These are phyloP conservation scores for Cosmia pyralina DNA, from an alignment of 2,888 invertebrate genomes.

Conservation along the genomic window DNA sequence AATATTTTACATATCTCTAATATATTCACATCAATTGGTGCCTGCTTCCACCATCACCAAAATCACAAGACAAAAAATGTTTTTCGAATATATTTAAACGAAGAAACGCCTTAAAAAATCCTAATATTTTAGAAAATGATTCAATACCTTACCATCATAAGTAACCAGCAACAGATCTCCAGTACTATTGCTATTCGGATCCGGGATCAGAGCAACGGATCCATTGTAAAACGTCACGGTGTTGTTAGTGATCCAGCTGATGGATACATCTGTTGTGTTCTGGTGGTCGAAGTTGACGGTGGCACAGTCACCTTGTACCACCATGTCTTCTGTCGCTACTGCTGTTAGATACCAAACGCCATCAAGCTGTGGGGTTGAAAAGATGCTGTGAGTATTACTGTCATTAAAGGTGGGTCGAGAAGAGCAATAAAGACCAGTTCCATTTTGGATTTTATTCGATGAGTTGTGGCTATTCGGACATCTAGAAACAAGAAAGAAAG, in stretches of 20 bases:
- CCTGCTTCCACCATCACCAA: no score
- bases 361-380: slow-evolving; percentile 75
- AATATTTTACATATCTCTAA: background rate
- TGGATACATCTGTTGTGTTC: slow-evolving; percentile 83
- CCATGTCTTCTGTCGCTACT: slow-evolving; percentile 80
- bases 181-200: slow-evolving; percentile 76
- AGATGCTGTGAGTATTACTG: background rate
- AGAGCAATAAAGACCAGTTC: no score
- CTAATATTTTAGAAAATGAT: background rate
- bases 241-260: slow-evolving; percentile 84
- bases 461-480: no score
- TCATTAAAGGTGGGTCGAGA: background rate
- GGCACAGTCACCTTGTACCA: slow-evolving; percentile 82
- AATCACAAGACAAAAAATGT: background rate
- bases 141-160: slow-evolving; percentile 77
- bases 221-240: slow-evolving; percentile 83
- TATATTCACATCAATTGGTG: background rate
- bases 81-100: no score
- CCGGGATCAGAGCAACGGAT: slow-evolving; percentile 79
- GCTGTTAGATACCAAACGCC: slow-evolving; percentile 85
- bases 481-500: no score
- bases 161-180: slow-evolving; percentile 82
- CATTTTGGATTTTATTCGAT: no score
- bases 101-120: background rate
- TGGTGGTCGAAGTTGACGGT: slow-evolving; percentile 84